These are phyloP conservation scores for Myripristis murdjan DNA, from an alignment of 2,797 vertebrate genomes.

Conservation along the genomic window DNA sequence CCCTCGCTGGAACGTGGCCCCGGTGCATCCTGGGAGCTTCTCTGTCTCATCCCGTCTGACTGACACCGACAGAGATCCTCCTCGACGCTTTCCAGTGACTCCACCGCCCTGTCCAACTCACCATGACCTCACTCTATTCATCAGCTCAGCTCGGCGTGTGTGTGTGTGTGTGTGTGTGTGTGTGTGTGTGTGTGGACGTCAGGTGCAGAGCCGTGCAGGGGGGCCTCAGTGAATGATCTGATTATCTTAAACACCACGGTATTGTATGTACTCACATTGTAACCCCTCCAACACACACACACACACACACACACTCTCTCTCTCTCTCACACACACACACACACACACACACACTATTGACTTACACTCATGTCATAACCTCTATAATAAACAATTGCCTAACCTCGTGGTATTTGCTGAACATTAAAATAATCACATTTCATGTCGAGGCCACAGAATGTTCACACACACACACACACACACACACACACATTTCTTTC, in stretches of 20 bases:
- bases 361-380: constrained; percentile 38
- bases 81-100: constrained; percentile 39
- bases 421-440: constrained; percentile 6
- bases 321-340: neutral
- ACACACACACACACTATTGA: constrained; percentile 4
- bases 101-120: constrained; percentile 32
- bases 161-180: constrained; percentile 21
- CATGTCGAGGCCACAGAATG: constrained; percentile 7
- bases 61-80: constrained; percentile 51
- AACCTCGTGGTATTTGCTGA: neutral
- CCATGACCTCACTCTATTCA: constrained; percentile 36
- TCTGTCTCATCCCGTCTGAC: constrained; percentile 25
- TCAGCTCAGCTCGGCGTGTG: neutral
- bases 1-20: too few relatives aligned
- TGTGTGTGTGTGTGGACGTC: constrained; percentile 40
- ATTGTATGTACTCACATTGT: constrained; percentile 36
- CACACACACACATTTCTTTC: constrained; percentile 1
- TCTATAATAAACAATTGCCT: constrained; percentile 38
- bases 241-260: constrained; percentile 58
- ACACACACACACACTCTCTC: constrained; percentile 67
- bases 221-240: constrained; percentile 64
- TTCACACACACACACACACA: neutral
- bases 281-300: constrained; percentile 64
- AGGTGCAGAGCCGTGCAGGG: constrained; percentile 45
- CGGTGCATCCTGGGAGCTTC: too few relatives aligned